Conservation (phyloP, 2,888 invertebrate genomes). For the Netelia fuscicornis region DNA sequence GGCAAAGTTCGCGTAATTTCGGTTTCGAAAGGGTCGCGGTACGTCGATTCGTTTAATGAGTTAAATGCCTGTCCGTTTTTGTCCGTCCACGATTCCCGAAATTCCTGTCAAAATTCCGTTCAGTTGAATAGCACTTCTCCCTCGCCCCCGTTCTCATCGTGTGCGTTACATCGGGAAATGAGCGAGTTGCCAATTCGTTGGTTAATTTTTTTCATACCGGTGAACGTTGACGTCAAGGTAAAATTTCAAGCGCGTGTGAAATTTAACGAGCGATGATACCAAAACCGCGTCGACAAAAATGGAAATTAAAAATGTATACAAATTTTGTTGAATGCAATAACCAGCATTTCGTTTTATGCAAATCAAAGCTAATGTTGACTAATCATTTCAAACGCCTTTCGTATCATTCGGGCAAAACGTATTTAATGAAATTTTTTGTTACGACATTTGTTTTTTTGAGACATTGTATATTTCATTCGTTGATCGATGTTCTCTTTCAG, state of each 20-base stretch:
- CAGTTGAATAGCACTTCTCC: not conserved
- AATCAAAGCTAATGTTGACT: no score
- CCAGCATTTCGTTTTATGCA: no score
- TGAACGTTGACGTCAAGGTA: not conserved
- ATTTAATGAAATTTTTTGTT: not conserved
- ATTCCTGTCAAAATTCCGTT: conserved; percentile 47
- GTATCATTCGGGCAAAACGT: no score
- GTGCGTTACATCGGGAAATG: not conserved
- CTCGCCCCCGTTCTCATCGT: not conserved
- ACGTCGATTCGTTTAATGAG: conserved; percentile 42
- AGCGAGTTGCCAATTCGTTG: conserved; percentile 3
- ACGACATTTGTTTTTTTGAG: not conserved
- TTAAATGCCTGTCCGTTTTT: conserved; percentile 50
- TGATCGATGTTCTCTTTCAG: not conserved
- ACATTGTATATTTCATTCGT: not conserved
- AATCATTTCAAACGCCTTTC: no score
- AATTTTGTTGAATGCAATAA: no score
- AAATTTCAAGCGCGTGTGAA: not conserved
- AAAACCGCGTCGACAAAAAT: no score
- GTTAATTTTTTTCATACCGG: not conserved
- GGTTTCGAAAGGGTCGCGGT: conserved; percentile 19
- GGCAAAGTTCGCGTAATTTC: conserved; percentile 26
- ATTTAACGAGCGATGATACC: no score
- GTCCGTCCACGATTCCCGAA: conserved; percentile 32
- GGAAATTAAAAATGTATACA: no score